These are phyloP conservation scores for Corythaeola cristata DNA, from an alignment of 2,113 vertebrate genomes.

Conservation along the genomic window DNA sequence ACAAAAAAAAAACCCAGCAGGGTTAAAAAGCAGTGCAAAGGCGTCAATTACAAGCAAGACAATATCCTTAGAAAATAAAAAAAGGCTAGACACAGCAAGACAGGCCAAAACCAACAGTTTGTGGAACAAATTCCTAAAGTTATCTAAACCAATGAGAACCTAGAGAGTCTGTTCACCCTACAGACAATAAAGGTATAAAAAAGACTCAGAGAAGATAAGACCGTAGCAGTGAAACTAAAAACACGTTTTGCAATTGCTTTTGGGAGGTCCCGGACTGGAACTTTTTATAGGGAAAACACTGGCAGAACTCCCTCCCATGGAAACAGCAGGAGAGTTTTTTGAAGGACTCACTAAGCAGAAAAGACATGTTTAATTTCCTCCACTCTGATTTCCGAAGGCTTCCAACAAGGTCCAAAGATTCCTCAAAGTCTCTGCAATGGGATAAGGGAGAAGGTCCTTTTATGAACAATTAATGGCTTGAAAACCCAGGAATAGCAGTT, in stretches of 20 bases:
- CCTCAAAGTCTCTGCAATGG: not conserved
- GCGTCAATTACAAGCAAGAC: not conserved
- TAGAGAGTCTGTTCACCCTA: not conserved
- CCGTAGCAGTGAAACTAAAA: not conserved
- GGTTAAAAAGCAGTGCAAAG: not conserved
- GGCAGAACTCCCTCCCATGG: not conserved
- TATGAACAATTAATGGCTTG: not conserved
- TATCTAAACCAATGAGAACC: conserved; percentile 29
- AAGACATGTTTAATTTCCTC: not conserved
- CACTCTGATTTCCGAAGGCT: not conserved
- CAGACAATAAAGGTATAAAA: not conserved
- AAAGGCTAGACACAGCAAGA: not conserved
- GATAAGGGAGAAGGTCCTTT: not conserved
- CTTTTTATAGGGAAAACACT: not conserved
- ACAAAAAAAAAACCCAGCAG: not conserved
- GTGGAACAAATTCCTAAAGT: conserved; percentile 45
- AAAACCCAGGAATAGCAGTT: not conserved
- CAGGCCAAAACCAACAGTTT: conserved; percentile 49
- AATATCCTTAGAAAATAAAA: not conserved
- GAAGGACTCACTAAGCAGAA: not conserved
- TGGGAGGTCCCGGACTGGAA: not conserved
- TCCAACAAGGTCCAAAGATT: not conserved
- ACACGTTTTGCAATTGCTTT: not conserved
- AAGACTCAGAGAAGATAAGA: conserved; percentile 3
- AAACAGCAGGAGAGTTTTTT: not conserved